Evolutionary conservation across 2,888 invertebrate species (phyloP), one percentile per base, ranked within the genome.

Genomic region (Eustalomyia histrio): DNA sequence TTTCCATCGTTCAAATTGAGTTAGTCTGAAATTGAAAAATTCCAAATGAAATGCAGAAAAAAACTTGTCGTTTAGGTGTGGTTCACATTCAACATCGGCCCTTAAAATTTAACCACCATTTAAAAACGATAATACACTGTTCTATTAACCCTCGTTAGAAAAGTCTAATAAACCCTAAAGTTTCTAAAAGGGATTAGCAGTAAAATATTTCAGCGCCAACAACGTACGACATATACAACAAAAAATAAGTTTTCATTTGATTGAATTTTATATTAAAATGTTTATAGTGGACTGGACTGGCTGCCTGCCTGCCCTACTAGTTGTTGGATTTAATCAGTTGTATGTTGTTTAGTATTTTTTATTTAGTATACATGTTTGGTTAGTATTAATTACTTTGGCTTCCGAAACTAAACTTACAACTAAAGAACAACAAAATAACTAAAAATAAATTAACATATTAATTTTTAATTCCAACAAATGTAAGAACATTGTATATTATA

Each of bases 361-460:
- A 85, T 89, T 73, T 79, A 73, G 55, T 55, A 29, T 39, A 53
- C 71, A 78, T 73, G 68, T 63, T 39, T 67, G 61, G 85, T 85
- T 86, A 86, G 89, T 89, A 90, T 89, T 89, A 89, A 89, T 90
- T 89, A 89, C 90, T 89, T 88, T 88, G 88, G 89, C 89, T 89
- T 89, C 89, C 89, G 89, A 90, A 90, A 90, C 87, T 87, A 87
- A 87, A 83, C 82, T 43, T 17, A 58, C n/a, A 58, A 35, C 63
- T 61, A 43, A 24, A 33, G 5, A 47, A 47, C 43, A 78, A 33
- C 33, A 63, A 58, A 29, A 52, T 12, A 9, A 57, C 12, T 29
- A 29, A 12, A 60, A 21, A 24, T 21, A 61, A 63, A 89, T 89
- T 88, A 88, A 87, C 89, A 89, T 88, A 89, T 87, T 87, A 61